These are phyloP conservation scores for Smithornis capensis DNA, from an alignment of 2,113 vertebrate genomes.

Conservation along the genomic window DNA sequence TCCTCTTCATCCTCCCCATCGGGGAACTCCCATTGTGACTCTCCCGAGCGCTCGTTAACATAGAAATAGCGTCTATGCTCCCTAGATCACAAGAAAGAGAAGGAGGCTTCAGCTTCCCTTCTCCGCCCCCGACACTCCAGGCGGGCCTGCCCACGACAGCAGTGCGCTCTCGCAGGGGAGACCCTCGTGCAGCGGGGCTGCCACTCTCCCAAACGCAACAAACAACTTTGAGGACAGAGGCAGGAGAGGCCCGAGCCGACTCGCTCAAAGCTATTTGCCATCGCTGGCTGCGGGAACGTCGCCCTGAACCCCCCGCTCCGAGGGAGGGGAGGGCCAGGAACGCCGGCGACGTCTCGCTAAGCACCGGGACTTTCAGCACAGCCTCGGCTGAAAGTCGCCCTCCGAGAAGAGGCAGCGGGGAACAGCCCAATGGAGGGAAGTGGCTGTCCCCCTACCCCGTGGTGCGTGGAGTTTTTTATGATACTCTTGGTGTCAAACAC, in stretches of 20 bases:
- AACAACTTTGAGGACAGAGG: constrained; percentile 76
- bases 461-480: constrained; percentile 72
- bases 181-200: constrained; percentile 72
- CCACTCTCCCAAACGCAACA: constrained; percentile 72
- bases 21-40: constrained; percentile 98
- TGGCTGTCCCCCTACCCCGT: constrained; percentile 76
- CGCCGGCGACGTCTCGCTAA: constrained; percentile 47
- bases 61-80: constrained; percentile 99
- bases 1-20: constrained; percentile 85
- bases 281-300: constrained; percentile 66
- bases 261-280: constrained; percentile 74
- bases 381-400: constrained; percentile 69
- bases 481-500: constrained; percentile 79
- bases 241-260: constrained; percentile 64
- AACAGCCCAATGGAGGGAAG: constrained; percentile 72
- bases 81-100: constrained; percentile 97
- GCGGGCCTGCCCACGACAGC: constrained; percentile 76
- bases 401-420: constrained; percentile 73
- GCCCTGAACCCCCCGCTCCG: constrained; percentile 63
- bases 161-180: constrained; percentile 75
- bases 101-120: constrained; percentile 68
- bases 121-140: constrained; percentile 66
- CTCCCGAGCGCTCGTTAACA: constrained; percentile 93
- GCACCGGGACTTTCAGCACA: constrained; percentile 57
- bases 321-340: constrained; percentile 61